Evolutionary conservation across 2,797 vertebrate genomes (phyloP).

Genomic region (Catharus ustulatus): DNA sequence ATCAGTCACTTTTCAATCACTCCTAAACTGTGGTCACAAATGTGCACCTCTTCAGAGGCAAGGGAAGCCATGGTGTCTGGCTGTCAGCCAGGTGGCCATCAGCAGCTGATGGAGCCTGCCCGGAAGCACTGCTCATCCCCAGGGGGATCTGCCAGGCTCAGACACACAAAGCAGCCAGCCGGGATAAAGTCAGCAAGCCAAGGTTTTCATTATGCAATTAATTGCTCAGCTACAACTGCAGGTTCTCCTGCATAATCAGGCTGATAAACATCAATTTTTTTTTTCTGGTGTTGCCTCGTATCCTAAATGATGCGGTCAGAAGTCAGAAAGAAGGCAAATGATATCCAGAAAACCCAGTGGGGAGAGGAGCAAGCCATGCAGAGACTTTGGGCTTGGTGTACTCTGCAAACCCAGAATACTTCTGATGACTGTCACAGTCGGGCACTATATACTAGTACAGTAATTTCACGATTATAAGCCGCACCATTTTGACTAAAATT

Average conservation of each 20-base stretch:
- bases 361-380: neutral
- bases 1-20: neutral
- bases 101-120: neutral
- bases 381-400: neutral
- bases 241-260: constrained; percentile 19
- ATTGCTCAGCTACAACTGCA: constrained; percentile 17
- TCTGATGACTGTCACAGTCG: neutral
- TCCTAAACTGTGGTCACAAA: neutral
- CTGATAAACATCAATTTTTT: neutral
- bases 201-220: constrained; percentile 26
- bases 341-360: neutral
- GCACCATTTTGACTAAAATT: too few species aligned
- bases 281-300: neutral
- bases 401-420: neutral
- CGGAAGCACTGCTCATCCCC: neutral
- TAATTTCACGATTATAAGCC: too few species aligned
- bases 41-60: neutral
- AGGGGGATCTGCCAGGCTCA: neutral
- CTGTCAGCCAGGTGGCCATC: neutral
- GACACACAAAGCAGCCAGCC: neutral
- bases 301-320: neutral
- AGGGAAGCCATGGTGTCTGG: neutral
- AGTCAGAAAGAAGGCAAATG: neutral
- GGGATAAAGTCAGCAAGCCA: neutral
- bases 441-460: neutral